Evolutionary conservation across 1,140 invertebrate genomes (phyloP).

Genomic region (Odontomachus brunneus): DNA sequence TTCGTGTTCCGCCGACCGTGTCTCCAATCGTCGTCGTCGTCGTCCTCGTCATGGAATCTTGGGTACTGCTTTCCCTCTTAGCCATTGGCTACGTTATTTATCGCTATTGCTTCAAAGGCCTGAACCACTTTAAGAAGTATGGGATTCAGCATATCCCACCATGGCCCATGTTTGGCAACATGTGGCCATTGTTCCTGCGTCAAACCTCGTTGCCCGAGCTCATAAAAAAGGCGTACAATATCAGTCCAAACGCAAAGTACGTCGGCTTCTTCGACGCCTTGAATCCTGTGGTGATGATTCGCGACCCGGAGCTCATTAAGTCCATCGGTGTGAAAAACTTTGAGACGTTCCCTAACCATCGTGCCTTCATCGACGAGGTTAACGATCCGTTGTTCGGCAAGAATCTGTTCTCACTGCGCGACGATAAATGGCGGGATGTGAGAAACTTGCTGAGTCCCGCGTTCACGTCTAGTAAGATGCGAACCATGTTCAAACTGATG

Average conservation of each 20-base stretch:
- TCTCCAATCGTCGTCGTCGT: neutral
- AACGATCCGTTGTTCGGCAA: conserved; percentile 76
- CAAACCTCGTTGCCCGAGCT: neutral
- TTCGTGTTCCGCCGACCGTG: neutral
- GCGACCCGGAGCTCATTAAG: conserved; percentile 82
- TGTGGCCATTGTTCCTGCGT: neutral
- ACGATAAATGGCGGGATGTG: conserved; percentile 77
- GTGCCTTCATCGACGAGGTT: conserved; percentile 69
- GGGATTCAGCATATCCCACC: conserved; percentile 16
- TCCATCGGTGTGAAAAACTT: conserved; percentile 74
- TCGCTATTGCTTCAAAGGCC: neutral
- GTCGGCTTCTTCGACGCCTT: conserved; percentile 71
- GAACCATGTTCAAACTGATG: conserved; percentile 74
- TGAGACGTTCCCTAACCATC: conserved; percentile 81
- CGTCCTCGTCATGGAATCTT: conserved; percentile 16
- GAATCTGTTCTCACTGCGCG: conserved; percentile 75
- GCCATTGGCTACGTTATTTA: neutral
- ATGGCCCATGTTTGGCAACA: conserved; percentile 70
- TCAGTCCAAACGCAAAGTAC: conserved; percentile 66
- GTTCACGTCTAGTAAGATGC: conserved; percentile 80
- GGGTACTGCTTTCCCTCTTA: neutral
- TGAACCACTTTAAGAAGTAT: conserved; percentile 37
- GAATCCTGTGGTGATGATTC: conserved; percentile 77
- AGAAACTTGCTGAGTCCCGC: conserved; percentile 76
- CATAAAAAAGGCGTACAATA: conserved; percentile 19